Evolutionary conservation across 2,888 invertebrate species (phyloP).

Genomic region (Cryptocephalus moraei): DNA sequence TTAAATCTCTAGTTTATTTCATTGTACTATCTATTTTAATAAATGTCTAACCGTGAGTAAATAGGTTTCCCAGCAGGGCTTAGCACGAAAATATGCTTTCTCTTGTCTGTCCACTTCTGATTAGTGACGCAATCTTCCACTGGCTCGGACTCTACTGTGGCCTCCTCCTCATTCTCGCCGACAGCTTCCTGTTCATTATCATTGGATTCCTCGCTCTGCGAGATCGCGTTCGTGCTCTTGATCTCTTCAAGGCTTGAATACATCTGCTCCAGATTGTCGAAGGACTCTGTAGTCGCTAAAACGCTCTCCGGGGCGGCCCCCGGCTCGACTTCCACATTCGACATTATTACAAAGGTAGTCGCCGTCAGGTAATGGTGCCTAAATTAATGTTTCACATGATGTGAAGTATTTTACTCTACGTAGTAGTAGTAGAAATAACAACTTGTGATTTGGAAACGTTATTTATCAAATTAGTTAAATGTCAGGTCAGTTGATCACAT

Average conservation of each 20-base stretch:
- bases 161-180: conserved; percentile 20
- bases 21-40: neutral
- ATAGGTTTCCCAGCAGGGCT: conserved; percentile 96
- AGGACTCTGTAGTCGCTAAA: conserved; percentile 59
- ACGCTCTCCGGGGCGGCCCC: conserved; percentile 56
- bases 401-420: too few species aligned
- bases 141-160: conserved; percentile 15
- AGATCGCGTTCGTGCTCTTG: conserved; percentile 41
- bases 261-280: conserved; percentile 59
- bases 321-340: conserved; percentile 39
- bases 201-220: conserved; percentile 19
- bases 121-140: conserved; percentile 50
- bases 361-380: neutral
- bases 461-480: too few species aligned
- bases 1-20: conserved; percentile 3
- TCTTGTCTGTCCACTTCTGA: conserved; percentile 64
- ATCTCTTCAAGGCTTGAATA: conserved; percentile 52
- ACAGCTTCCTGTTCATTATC: conserved; percentile 23
- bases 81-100: conserved; percentile 87
- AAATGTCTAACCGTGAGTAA: conserved; percentile 61
- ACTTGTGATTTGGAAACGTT: too few species aligned
- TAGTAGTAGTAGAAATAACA: too few species aligned
- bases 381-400: too few species aligned
- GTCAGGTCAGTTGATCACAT: too few species aligned
- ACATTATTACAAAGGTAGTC: neutral